Conservation (phyloP, 2,888 invertebrate genomes). For the Hipparchia sbordonii region DNA sequence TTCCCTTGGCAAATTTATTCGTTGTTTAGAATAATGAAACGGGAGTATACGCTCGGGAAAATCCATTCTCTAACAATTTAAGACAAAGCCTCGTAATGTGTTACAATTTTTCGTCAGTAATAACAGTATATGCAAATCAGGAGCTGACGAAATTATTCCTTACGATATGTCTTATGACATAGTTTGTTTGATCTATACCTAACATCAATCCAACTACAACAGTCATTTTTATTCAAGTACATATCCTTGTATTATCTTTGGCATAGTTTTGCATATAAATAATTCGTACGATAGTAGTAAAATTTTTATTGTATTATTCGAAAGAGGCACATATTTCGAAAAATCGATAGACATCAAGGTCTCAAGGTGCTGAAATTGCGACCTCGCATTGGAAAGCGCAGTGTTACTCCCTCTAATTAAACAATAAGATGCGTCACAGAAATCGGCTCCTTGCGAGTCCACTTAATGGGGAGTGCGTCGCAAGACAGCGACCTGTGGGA, state of each 20-base stretch:
- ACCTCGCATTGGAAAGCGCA: too few relatives aligned
- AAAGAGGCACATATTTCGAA: not conserved
- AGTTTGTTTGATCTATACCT: conserved; percentile 3
- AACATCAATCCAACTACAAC: not conserved
- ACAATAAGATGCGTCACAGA: too few relatives aligned
- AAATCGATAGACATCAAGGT: too few relatives aligned
- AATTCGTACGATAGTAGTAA: not conserved
- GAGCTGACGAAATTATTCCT: conserved; percentile 4
- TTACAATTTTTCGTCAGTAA: conserved; percentile 74
- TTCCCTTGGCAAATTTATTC: conserved; percentile 78
- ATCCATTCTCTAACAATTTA: conserved; percentile 78
- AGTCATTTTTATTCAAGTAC: conserved; percentile 5
- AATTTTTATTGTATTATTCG: not conserved
- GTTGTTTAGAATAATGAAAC: conserved; percentile 80
- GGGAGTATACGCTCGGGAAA: conserved; percentile 73
- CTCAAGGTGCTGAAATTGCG: too few relatives aligned
- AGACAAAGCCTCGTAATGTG: conserved; percentile 71
- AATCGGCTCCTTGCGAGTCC: too few relatives aligned
- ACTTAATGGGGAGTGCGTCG: too few relatives aligned
- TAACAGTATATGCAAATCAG: conserved; percentile 45
- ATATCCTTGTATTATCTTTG: not conserved
- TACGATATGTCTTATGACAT: not conserved
- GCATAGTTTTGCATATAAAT: not conserved
- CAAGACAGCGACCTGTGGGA: too few relatives aligned
- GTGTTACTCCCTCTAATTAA: too few relatives aligned